phyloP scores from a whole-genome alignment of 2,113 vertebrate genomes.

The Castor canadensis region DNA sequence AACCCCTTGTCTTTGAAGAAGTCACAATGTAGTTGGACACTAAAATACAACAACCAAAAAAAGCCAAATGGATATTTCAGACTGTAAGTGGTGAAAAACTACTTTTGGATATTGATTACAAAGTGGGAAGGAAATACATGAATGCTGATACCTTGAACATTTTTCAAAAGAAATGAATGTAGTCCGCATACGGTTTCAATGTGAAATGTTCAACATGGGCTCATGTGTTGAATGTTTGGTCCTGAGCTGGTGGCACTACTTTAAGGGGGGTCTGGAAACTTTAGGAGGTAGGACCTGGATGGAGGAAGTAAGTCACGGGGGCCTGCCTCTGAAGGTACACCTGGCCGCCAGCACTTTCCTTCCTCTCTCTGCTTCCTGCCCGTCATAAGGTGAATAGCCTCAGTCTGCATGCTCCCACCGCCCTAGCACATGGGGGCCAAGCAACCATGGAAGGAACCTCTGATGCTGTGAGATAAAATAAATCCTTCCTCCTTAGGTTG shows the following conservation, averaged over 20 bases:
- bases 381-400: too few relatives aligned
- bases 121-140: not conserved
- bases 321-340: too few relatives aligned
- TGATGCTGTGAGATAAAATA: not conserved
- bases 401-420: not conserved
- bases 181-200: not conserved
- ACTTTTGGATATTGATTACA: not conserved
- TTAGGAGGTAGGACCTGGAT: too few relatives aligned
- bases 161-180: not conserved
- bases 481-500: not conserved
- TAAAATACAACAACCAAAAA: not conserved
- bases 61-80: not conserved
- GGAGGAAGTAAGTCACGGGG: too few relatives aligned
- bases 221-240: too few relatives aligned
- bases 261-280: too few relatives aligned
- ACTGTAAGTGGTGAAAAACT: not conserved
- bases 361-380: too few relatives aligned
- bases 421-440: too few relatives aligned
- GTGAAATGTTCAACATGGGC: too few relatives aligned
- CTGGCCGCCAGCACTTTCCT: too few relatives aligned
- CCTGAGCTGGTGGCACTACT: too few relatives aligned
- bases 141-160: not conserved
- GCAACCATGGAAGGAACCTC: not conserved
- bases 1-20: not conserved
- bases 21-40: not conserved